phyloP scores from a whole-genome alignment of 2,797 vertebrate genomes.

The Poeciliopsis paucimaculata region DNA sequence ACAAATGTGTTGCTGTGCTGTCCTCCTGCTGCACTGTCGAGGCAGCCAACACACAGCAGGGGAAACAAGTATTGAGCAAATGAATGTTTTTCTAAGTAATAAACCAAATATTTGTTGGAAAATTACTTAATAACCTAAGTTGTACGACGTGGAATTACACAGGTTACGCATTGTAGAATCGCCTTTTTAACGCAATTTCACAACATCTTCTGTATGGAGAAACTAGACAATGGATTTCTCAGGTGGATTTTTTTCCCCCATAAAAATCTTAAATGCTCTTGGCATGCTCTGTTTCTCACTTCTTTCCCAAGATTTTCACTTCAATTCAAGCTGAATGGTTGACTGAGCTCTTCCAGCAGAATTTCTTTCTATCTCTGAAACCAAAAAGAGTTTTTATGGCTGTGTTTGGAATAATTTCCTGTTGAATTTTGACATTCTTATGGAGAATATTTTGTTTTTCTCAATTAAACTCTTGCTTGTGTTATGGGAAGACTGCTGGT shows the following conservation, averaged over 20 bases:
- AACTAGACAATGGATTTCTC: neutral
- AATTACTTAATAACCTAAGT: neutral
- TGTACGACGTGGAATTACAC: neutral
- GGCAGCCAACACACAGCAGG: constrained; percentile 7
- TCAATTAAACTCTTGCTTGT: neutral
- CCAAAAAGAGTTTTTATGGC: neutral
- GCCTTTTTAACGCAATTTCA: neutral
- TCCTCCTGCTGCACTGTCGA: neutral
- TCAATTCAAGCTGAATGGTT: neutral
- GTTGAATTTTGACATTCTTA: neutral
- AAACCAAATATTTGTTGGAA: neutral
- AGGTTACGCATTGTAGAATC: neutral
- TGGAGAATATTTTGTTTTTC: neutral
- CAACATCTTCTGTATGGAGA: neutral
- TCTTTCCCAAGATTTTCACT: neutral
- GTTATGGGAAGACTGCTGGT: neutral
- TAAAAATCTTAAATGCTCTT: neutral
- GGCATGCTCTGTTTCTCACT: neutral
- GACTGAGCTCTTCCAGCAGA: neutral
- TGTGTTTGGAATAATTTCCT: neutral
- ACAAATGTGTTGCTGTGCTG: constrained; percentile 9
- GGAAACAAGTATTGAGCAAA: neutral
- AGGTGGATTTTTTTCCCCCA: neutral
- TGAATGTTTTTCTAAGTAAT: neutral
- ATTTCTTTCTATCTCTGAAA: neutral